Evolutionary conservation across 1,140 invertebrate genomes (phyloP).

Genomic region (Drosophila persimilis): DNA sequence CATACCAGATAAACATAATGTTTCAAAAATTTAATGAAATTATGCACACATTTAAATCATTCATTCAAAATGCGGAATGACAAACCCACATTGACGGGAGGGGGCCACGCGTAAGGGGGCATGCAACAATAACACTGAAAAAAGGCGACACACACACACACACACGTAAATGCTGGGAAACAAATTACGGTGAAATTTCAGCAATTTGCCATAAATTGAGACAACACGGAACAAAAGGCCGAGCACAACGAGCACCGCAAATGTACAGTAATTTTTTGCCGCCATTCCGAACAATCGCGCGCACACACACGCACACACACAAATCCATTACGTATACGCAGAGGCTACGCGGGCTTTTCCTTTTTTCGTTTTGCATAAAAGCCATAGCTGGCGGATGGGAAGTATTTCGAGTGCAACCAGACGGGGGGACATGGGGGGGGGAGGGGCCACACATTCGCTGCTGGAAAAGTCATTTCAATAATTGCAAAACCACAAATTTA

Average conservation of each 20-base stretch:
- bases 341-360: conserved; percentile 22
- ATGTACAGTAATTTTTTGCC: conserved; percentile 79
- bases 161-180: conserved; percentile 37
- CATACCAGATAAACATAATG: conserved; percentile 52
- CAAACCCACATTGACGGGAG: conserved; percentile 32
- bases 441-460: conserved; percentile 14
- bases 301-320: conserved; percentile 17
- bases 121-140: conserved; percentile 52
- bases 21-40: conserved; percentile 71
- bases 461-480: conserved; percentile 81
- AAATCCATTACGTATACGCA: conserved; percentile 60
- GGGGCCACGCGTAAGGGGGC: neutral
- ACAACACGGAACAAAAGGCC: conserved; percentile 78
- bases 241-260: conserved; percentile 68
- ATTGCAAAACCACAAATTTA: conserved; percentile 83
- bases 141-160: conserved; percentile 49
- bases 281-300: conserved; percentile 48
- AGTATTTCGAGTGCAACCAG: conserved; percentile 60
- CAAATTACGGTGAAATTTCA: conserved; percentile 78
- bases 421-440: neutral
- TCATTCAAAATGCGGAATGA: conserved; percentile 62
- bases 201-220: conserved; percentile 81
- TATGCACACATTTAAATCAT: conserved; percentile 66
- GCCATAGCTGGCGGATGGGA: conserved; percentile 42
- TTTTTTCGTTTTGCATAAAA: conserved; percentile 24